Evolutionary conservation across 1,140 invertebrate species (phyloP), one percentile per base, ranked within the genome.

Genomic region (Globodera rostochiensis): DNA sequence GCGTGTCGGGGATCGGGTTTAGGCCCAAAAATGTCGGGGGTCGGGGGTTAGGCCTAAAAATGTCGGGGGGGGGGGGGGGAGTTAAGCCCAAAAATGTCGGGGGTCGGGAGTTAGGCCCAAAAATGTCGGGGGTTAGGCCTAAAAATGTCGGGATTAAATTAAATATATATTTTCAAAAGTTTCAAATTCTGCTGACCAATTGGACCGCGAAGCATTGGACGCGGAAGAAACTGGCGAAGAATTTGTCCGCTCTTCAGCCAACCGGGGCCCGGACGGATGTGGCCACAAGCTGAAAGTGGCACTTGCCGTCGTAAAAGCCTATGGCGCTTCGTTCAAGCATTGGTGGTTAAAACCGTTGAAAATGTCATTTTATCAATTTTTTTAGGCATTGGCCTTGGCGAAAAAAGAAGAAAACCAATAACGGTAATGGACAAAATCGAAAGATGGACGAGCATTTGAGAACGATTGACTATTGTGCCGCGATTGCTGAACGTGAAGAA

Each of bases 371-470:
- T 19, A 2, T 64, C 6, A 64, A 7, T 4, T 13, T 53, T 60
- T 64, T 64, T 64, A 64, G 57, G 57, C 57, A 64, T 64, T 64
- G 57, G 57, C 57, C 57, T 19, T 64, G 57, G 57, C 57, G 57
- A 64, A 64, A 64, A 64, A 64, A 19, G 57, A 64, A 19, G 57
- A 64, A 64, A 64, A 64, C 11, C 57, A 64, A 3, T 19, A n/a
- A 64, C 57, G 5, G 3, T 19, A 64, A n/a, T 64, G 57, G 57
- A 15, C 13, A 64, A 19, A 13, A 19, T 19, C 57, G 3, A 13
- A 19, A 64, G 1, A 19, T 64, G 57, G 57, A 64, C 57, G 57
- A 64, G 19, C 57, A 64, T 64, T 64, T 64, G 57, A 11, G 13
- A n/a, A 19, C 19, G 19, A 19, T 64, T 64, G 57, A 64, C 0